These are phyloP conservation scores for Elymnias hypermnestra DNA, from an alignment of 1,140 invertebrate species.

Conservation along the genomic window DNA sequence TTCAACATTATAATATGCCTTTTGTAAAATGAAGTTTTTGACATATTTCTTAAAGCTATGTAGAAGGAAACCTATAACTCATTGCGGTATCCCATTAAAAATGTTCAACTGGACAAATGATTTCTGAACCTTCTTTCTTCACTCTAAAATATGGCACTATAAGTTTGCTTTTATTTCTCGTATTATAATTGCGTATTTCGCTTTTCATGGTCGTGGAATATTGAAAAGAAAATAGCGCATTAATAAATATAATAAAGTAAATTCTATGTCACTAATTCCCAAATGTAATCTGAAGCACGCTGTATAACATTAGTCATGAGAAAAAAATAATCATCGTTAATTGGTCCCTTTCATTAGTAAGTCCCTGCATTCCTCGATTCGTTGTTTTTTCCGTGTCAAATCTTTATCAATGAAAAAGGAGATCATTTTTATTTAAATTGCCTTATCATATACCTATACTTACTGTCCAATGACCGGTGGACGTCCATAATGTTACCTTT, in stretches of 20 bases:
- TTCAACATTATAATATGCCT: no score
- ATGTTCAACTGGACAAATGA: no score
- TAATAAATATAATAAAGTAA: background rate
- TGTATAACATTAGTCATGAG: slow-evolving; percentile 56
- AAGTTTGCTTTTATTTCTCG: no score
- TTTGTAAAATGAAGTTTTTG: no score
- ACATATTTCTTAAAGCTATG: no score
- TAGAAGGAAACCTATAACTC: no score
- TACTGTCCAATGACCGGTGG: slow-evolving; percentile 42
- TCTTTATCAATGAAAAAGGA: slow-evolving; percentile 73
- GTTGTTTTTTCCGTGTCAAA: slow-evolving; percentile 72
- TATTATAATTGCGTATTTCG: no score
- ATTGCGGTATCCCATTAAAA: no score
- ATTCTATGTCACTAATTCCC: background rate
- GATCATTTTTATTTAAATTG: slow-evolving; percentile 73
- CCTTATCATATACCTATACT: slow-evolving; percentile 54
- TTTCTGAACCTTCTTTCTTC: no score
- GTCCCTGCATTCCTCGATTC: slow-evolving; percentile 58
- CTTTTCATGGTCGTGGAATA: no score
- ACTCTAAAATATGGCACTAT: no score
- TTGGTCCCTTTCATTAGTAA: slow-evolving; percentile 74
- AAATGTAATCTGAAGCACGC: slow-evolving; percentile 27
- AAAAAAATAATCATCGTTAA: slow-evolving; percentile 73
- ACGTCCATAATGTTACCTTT: slow-evolving; percentile 50
- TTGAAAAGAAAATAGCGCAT: background rate